Base-by-base conservation (phyloP, 2,797 vertebrate genomes). In the Tangara arthus region DNA sequence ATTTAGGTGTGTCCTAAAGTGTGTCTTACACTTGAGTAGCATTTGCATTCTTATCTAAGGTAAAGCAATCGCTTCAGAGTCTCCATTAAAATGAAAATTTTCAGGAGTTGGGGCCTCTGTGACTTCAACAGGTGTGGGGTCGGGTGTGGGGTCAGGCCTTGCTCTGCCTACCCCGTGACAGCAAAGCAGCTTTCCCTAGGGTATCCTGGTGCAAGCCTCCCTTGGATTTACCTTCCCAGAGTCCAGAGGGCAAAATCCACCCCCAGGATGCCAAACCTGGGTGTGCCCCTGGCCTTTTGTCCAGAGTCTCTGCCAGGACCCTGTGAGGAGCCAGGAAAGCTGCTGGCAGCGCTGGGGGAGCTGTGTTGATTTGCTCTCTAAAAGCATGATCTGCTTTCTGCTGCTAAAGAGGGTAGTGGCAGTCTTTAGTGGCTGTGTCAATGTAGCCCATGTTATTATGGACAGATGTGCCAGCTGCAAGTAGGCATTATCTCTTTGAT, bases 401-500 rank as follows among this genome's bases (percentile, higher is more conserved):
- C 97, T 97, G 97, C 95, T 95, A 97, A 91, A 97, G 96, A 97
- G 97, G 95, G 95, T 96, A 97, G 97, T 95, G 94, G 96, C 97
- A 98, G 96, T 97, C 97, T 98, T 98, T 96, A 95, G 97, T 96
- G 95, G 96, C 96, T 97, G 89, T 98, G 97, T 98, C 97, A 98
- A 96, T 96, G 96, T 89, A 97, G 97, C 96, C 97, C 69, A 2
- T 97, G 94, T 98, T 98, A 98, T 98, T 98, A 97, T 95, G 97
- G 98, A 97, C 98, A 98, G 98, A 98, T 98, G 97, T 97, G 97
- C 97, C 97, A 97, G 97, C 97, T 97, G 97, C 96, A 97, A 97
- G 97, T 97, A 97, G 97, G 97, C 97, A 98, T 98, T 98, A 98
- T 98, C 98, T 98, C 98, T 97, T 97, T 98, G 98, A 98, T 98